Conservation (phyloP, 2,113 vertebrate species). For the Naja naja region DNA sequence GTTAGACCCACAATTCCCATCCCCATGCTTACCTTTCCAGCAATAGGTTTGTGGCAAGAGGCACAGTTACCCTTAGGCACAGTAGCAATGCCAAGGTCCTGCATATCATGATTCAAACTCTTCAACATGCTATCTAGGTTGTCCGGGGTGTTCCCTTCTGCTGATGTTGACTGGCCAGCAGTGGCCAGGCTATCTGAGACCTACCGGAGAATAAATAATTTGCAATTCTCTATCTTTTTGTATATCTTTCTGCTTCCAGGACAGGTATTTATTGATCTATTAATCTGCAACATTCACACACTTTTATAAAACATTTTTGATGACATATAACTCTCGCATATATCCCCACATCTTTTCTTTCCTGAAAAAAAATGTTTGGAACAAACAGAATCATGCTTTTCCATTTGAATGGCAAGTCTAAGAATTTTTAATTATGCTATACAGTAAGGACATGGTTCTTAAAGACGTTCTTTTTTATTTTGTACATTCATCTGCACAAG, state of each 20-base stretch:
- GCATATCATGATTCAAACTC: constrained; percentile 79
- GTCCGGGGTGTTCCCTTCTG: constrained; percentile 10
- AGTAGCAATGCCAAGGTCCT: constrained; percentile 84
- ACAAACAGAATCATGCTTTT: not conserved
- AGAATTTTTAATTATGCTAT: not conserved
- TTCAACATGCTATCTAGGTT: constrained; percentile 82
- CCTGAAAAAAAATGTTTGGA: not conserved
- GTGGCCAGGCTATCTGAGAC: not conserved
- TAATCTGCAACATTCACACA: not conserved
- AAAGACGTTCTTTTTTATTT: not conserved
- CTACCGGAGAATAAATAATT: constrained; percentile 32
- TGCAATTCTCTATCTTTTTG: not conserved
- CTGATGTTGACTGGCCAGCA: not conserved
- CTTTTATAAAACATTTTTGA: not conserved
- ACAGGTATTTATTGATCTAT: not conserved
- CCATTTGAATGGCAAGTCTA: not conserved
- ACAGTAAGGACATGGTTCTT: not conserved
- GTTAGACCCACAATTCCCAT: not conserved
- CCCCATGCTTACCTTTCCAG: constrained; percentile 77
- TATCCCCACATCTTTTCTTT: not conserved
- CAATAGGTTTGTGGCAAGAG: constrained; percentile 81
- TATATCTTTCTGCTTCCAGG: not conserved
- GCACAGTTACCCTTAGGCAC: constrained; percentile 77
- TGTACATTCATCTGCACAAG: not conserved
- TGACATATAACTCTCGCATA: not conserved